These are phyloP conservation scores for Anableps anableps DNA, from an alignment of 2,797 vertebrate genomes.

Conservation along the genomic window DNA sequence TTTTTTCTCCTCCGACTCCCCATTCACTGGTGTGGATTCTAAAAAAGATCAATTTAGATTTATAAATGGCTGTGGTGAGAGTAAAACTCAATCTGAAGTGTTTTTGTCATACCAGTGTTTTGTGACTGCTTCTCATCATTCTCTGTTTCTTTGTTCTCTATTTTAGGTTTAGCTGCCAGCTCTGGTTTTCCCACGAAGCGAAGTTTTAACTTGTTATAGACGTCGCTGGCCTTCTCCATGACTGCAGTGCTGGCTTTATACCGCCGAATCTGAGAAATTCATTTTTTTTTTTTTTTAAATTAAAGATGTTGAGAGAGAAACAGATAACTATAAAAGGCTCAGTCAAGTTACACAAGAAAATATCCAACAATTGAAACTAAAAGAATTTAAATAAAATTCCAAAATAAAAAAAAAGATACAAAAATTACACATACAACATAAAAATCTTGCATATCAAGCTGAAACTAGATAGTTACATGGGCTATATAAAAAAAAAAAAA, in stretches of 20 bases:
- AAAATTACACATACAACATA: not conserved
- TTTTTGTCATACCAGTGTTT: constrained; percentile 60
- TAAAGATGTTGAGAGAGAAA: not conserved
- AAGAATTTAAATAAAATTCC: too few species aligned
- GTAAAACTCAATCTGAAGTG: not conserved
- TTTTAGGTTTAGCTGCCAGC: constrained; percentile 80
- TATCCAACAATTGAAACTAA: not conserved
- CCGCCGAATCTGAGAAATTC: constrained; percentile 87
- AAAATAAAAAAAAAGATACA: not conserved
- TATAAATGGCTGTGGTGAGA: not conserved
- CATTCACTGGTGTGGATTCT: constrained; percentile 90
- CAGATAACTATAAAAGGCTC: not conserved
- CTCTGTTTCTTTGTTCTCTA: constrained; percentile 73
- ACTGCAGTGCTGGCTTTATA: constrained; percentile 96
- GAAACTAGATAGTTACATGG: not conserved
- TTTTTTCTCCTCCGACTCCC: constrained; percentile 87
- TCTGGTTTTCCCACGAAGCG: constrained; percentile 91
- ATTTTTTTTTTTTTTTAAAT: not conserved
- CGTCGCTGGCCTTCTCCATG: constrained; percentile 95
- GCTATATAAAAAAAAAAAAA: too few species aligned
- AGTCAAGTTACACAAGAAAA: not conserved
- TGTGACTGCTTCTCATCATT: constrained; percentile 74
- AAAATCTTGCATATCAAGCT: not conserved
- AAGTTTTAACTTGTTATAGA: constrained; percentile 95
- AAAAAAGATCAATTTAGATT: constrained; percentile 7